Percentiles rank a stretch among this genome's conserved stretches.
These are phyloP conservation scores for Lepidothrix coronata DNA, from an alignment of 2,113 vertebrate species.

Conservation along the genomic window DNA sequence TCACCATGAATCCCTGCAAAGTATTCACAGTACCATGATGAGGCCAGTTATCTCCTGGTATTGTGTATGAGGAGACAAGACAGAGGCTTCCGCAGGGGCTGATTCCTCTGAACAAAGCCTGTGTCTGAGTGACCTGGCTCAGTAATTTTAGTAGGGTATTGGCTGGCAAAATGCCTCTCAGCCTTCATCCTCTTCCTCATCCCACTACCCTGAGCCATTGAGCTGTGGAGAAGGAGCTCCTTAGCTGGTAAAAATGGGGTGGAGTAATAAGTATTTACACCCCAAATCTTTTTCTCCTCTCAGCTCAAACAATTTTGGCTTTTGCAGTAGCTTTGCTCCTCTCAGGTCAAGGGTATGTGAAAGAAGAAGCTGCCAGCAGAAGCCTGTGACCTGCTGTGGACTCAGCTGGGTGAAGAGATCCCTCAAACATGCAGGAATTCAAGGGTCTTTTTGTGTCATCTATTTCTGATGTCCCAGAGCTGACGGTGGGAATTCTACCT, in stretches of 20 bases:
- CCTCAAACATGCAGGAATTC: not conserved
- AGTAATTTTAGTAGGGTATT: not conserved
- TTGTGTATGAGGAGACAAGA: not conserved
- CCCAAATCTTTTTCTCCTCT: not conserved
- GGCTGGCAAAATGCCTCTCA: not conserved
- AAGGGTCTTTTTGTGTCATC: not conserved
- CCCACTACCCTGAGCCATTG: too few relatives aligned
- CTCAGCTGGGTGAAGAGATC: not conserved
- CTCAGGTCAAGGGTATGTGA: not conserved
- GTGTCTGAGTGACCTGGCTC: not conserved
- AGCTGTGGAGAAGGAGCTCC: not conserved
- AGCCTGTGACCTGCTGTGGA: not conserved
- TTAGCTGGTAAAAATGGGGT: not conserved
- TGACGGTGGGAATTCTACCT: not conserved
- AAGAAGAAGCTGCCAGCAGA: not conserved
- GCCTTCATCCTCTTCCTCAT: not conserved
- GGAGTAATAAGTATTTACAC: not conserved
- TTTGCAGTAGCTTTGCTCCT: not conserved
- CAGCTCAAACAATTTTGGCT: not conserved
- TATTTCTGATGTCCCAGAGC: not conserved
- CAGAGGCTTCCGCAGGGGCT: not conserved
- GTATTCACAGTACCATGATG: rapidly evolving
- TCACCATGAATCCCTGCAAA: not conserved
- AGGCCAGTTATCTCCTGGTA: not conserved
- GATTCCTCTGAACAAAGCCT: not conserved